These are phyloP conservation scores for Phenganax stokvisi DNA, from an alignment of 92 coral and sea anemone species.

Conservation along the genomic window DNA sequence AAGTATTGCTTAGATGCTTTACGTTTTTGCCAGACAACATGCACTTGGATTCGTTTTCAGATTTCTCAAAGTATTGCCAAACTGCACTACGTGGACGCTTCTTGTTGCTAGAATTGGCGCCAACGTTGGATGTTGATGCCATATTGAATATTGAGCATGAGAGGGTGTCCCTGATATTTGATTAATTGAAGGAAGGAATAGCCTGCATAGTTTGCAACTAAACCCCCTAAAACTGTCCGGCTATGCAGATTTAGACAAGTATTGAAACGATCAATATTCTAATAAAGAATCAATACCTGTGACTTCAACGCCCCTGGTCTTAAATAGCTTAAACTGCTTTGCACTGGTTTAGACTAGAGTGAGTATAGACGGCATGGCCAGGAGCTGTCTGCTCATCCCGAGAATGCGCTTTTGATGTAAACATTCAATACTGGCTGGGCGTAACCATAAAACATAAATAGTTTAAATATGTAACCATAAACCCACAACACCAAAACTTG, in stretches of 20 bases:
- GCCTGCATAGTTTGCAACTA: neutral
- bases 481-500: too few relatives aligned
- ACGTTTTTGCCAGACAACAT: neutral
- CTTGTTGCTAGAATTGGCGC: neutral
- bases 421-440: too few relatives aligned
- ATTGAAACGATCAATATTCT: neutral
- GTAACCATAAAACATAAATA: too few relatives aligned
- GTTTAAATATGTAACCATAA: too few relatives aligned
- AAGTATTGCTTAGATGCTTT: conserved; percentile 1
- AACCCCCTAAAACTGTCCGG: conserved; percentile 4
- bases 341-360: too few relatives aligned
- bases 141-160: neutral
- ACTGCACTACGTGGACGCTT: conserved; percentile 42
- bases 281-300: conserved; percentile 1
- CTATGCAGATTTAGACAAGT: neutral
- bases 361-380: too few relatives aligned
- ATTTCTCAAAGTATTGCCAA: conserved; percentile 32
- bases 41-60: conserved; percentile 24
- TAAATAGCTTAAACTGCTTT: too few relatives aligned
- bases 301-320: too few relatives aligned
- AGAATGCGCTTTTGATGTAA: too few relatives aligned
- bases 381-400: too few relatives aligned
- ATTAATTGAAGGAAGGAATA: neutral
- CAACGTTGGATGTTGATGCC: neutral
- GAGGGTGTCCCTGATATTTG: neutral